Base-by-base conservation (phyloP, 2,797 vertebrate genomes). In the Girardinus metallicus region DNA sequence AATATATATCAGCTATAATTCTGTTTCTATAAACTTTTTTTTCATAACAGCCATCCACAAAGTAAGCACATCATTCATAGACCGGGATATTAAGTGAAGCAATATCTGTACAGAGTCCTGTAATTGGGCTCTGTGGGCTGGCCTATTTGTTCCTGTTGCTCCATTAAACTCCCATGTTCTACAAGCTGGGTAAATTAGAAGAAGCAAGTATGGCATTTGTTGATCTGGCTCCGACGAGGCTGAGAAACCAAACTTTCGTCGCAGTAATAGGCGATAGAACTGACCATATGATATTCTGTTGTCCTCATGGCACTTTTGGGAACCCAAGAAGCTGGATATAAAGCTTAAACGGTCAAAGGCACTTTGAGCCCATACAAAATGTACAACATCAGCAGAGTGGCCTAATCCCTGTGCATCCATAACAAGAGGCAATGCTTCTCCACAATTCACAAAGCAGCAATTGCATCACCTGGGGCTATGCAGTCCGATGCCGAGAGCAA, bases 51-150 rank as follows among this genome's bases (percentile, higher is more conserved):
- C 29, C 78, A 47, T 49, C 78, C 66, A 55, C 68, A 66, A 85
- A 85, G 85, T 86, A 76, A 87, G 77, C 64, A 75, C 72, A 80
- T 18, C 18, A 68, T 71, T 79, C 57, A 49, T 51, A 78, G 60
- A 81, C 47, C 47, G n/a, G 74, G 84, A 66, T 76, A 84, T 85
- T 76, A 85, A 72, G 77, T 79, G 74, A 31, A 74, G 79, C 73
- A 68, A 57, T 83, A 81, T 83, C 73, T 83, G 80, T 82, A 76
- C 85, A 55, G 68, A 82, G 68, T 75, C 51, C 76, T 84, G 72
- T 91, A 93, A 92, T 91, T 93, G 91, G 90, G 75, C 84, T 90
- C 91, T 80, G 73, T 78, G 86, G 91, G 80, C 74, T 81, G 13
- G 1, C 1, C 77, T 80, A 16, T 81, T 78, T 76, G 41, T 77